Evolutionary conservation across 1,140 invertebrate genomes (phyloP), one percentile per base, ranked within the genome.

Genomic region (Drosophila pectinifera): DNA sequence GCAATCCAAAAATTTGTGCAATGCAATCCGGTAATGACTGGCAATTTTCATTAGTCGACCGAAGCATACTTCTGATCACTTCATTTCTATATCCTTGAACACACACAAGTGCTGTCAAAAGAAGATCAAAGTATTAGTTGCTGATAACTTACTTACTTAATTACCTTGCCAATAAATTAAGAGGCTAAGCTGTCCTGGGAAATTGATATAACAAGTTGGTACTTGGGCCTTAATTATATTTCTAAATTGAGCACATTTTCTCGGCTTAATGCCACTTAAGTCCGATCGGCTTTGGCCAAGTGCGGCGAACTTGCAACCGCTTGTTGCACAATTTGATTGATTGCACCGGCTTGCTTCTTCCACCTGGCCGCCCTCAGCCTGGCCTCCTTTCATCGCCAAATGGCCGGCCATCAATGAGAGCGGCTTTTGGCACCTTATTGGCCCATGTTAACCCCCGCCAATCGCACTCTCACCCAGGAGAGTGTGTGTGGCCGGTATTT

Each of bases 261-360:
- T 10, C 28, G 14, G 43, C 16, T 67, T 14, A 11, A 7, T 48
- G 10, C 14, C 24, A 31, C 38, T 67, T 31, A 36, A 22, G 10
- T 36, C 3, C 22, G 22, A 43, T 68, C 11, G 34, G 42, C 16
- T 4, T 2, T 2, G 7, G 31, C 7, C 36, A 13, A 53, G 14
- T 34, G 36, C 10, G 59, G 31, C 24, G 2, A 26, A 43, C 45
- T 59, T 65, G 61, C 64, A 68, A 68, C 64, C 45, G 61, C 61
- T 65, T 68, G 64, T 68, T 68, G 64, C 64, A 68, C 61, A 65
- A 51, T 28, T 63, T 65, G 64, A 68, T 68, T 65, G 64, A 68
- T 68, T 42, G 58, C 57, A 42, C 20, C n/a, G 13, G 16, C 61
- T 16, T 51, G 58, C 34, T 26, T 18, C 26, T 28, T 38, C 20